phyloP scores from a whole-genome alignment of 2,113 vertebrate species.

The Pimephales promelas region DNA sequence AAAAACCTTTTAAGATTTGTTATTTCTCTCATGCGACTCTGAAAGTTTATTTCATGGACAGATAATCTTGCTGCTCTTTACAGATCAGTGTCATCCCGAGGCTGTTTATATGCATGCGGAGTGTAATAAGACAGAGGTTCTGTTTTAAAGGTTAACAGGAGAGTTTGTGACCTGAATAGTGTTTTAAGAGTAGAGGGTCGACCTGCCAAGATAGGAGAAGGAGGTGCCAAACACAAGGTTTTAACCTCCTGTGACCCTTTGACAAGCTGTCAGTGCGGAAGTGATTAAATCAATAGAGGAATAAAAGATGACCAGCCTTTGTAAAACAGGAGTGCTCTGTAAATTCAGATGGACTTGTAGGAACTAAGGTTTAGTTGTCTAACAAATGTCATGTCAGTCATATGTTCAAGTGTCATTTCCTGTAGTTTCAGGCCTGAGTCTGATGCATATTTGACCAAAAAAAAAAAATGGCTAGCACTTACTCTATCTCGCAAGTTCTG shows the following conservation, averaged over 20 bases:
- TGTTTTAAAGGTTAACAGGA: conserved; percentile 33
- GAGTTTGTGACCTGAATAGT: background rate
- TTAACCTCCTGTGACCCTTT: conserved; percentile 40
- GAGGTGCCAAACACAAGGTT: conserved; percentile 22
- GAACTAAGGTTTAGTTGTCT: background rate
- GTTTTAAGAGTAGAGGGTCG: background rate
- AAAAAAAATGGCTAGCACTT: no score
- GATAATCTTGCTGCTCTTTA: conserved; percentile 16
- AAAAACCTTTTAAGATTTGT: conserved; percentile 27
- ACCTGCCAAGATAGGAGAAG: conserved; percentile 14
- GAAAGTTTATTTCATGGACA: background rate
- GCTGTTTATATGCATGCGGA: background rate
- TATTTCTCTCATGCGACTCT: background rate
- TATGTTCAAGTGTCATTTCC: background rate
- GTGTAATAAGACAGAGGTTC: background rate
- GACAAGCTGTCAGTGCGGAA: conserved; percentile 19
- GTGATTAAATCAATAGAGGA: conserved; percentile 43
- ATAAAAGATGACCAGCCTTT: conserved; percentile 24
- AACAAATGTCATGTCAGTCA: background rate
- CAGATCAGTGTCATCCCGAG: background rate
- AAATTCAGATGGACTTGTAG: background rate
- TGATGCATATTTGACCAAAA: background rate
- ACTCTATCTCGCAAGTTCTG: no score
- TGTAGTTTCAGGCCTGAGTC: background rate
- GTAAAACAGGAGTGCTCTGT: conserved; percentile 11